phyloP scores from a whole-genome alignment of 2,888 invertebrate species.

The Leptopterna dolabrata region DNA sequence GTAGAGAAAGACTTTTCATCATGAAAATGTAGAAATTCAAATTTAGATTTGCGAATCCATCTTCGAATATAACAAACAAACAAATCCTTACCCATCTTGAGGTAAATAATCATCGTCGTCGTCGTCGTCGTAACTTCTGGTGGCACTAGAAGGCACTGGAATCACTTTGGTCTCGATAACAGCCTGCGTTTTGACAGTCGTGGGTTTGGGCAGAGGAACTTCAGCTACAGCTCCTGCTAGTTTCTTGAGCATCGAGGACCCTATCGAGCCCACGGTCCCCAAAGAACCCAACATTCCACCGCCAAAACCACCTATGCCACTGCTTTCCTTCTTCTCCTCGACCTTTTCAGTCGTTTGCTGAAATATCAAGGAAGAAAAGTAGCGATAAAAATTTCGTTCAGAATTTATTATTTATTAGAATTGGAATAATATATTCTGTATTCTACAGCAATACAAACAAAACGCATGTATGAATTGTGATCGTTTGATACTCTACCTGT shows the following conservation, averaged over 20 bases:
- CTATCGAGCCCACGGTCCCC: slow-evolving; percentile 36
- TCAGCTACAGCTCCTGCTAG: slow-evolving; percentile 47
- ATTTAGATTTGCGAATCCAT: neutral
- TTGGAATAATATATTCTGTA: no score
- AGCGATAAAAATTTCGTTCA: neutral
- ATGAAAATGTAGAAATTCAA: no score
- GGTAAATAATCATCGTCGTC: slow-evolving; percentile 45
- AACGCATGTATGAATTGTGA: no score
- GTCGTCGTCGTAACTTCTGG: slow-evolving; percentile 62
- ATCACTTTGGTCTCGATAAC: slow-evolving; percentile 62
- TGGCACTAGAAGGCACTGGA: slow-evolving; percentile 62
- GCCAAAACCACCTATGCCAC: slow-evolving; percentile 29
- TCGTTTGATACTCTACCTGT: no score
- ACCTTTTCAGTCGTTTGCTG: slow-evolving; percentile 51
- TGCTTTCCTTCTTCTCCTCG: slow-evolving; percentile 43
- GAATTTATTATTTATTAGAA: no score
- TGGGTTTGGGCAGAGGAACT: slow-evolving; percentile 48
- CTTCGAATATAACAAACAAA: neutral
- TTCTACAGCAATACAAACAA: no score
- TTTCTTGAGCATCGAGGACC: slow-evolving; percentile 49
- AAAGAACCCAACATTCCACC: slow-evolving; percentile 45
- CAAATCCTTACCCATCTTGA: slow-evolving; percentile 23
- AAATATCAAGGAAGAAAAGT: neutral
- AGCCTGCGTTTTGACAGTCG: slow-evolving; percentile 44
- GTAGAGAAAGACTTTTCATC: no score